These are phyloP conservation scores for Drosophila aff. DNA, from an alignment of 1,140 invertebrate species.

Conservation along the genomic window DNA sequence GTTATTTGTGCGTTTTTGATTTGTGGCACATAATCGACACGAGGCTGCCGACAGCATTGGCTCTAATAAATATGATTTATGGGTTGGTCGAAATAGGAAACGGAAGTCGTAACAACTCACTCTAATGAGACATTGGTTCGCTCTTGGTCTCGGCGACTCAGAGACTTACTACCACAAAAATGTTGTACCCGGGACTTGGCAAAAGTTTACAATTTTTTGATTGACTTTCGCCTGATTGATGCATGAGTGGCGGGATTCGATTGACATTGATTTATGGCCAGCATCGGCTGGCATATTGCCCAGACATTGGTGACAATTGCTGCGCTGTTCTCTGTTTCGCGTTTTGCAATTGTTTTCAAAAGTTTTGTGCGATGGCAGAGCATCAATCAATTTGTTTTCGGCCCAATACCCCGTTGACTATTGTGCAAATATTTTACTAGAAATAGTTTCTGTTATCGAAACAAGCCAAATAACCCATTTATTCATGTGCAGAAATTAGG, in stretches of 20 bases:
- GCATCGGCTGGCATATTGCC: slow-evolving; percentile 55
- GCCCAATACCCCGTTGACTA: not conserved
- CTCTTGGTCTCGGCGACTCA: not conserved
- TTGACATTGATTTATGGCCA: slow-evolving; percentile 76
- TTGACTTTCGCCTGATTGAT: slow-evolving; percentile 73
- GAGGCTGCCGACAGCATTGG: slow-evolving; percentile 37
- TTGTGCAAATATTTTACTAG: not conserved
- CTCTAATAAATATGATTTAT: slow-evolving; percentile 79
- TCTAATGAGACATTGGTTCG: slow-evolving; percentile 49
- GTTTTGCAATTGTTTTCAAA: slow-evolving; percentile 47
- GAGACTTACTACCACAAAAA: slow-evolving; percentile 7
- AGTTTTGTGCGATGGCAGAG: slow-evolving; percentile 16
- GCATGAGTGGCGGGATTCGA: slow-evolving; percentile 44
- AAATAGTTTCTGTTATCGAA: not conserved
- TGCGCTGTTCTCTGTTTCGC: slow-evolving; percentile 28
- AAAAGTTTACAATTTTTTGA: slow-evolving; percentile 65
- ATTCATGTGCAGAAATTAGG: not conserved
- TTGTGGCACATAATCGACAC: slow-evolving; percentile 59
- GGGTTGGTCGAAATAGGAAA: slow-evolving; percentile 36
- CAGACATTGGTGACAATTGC: slow-evolving; percentile 51
- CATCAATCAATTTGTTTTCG: slow-evolving; percentile 28
- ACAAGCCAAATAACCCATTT: not conserved
- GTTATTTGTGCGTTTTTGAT: slow-evolving; percentile 67
- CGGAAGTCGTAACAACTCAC: slow-evolving; percentile 43
- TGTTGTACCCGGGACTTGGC: slow-evolving; percentile 13